These are phyloP conservation scores for Caenorhabditis inopinata DNA, from an alignment of 1,140 invertebrate genomes.

Conservation along the genomic window DNA sequence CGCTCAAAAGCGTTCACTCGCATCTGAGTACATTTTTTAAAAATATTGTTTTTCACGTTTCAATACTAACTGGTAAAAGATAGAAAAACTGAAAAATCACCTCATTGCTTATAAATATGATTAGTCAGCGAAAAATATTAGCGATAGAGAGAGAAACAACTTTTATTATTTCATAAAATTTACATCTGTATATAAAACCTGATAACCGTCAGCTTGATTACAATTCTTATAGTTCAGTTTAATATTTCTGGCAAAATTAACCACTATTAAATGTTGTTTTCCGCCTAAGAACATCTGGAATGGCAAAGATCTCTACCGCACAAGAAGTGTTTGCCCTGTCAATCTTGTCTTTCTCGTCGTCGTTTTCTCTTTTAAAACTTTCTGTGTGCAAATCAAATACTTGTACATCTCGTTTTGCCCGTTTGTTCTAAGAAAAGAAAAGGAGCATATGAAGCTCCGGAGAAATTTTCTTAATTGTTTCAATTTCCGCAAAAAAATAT, in stretches of 20 bases:
- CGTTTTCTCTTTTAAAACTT: not conserved
- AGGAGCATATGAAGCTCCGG: not conserved
- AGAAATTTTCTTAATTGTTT: not conserved
- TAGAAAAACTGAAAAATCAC: too few species aligned
- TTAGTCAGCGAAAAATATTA: not conserved
- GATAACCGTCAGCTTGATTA: too few species aligned
- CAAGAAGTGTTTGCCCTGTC: constrained; percentile 21
- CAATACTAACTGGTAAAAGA: too few species aligned
- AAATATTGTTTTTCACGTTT: too few species aligned
- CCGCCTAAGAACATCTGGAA: not conserved
- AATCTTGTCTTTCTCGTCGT: constrained; percentile 19
- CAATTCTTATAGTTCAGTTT: too few species aligned
- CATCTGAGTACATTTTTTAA: too few species aligned
- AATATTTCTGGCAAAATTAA: too few species aligned
- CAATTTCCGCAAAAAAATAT: not conserved
- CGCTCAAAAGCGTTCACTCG: too few species aligned
- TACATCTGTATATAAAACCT: too few species aligned
- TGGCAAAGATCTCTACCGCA: not conserved
- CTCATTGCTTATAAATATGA: too few species aligned
- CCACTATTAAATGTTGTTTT: not conserved
- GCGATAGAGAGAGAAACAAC: not conserved
- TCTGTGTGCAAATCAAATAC: constrained; percentile 30
- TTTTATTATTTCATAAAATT: too few species aligned
- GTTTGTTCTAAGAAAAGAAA: not conserved
- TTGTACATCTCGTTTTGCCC: constrained; percentile 28